Evolutionary conservation across 2,888 invertebrate species (phyloP), one percentile per base, ranked within the genome.

Genomic region (Augochlorella aurata): DNA sequence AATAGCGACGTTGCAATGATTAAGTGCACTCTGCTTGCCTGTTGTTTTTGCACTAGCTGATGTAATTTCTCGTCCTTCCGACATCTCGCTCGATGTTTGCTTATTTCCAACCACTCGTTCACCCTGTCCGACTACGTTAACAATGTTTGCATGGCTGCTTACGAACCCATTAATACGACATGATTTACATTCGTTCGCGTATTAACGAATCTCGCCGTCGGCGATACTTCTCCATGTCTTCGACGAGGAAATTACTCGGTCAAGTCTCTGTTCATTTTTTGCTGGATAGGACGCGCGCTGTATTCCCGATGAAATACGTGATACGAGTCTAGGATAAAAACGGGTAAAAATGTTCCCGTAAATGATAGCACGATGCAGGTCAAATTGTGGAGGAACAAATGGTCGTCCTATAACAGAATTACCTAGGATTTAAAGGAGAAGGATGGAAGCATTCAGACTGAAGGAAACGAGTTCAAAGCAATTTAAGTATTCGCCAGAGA

Each of bases 111-210:
- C 68, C 45, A 21, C 38, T 61, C 71, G 44, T 79, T 79, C 66
- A 45, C 29, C 67, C 61, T 24, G 61, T 61, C 71, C 71, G 47
- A 78, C 71, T 61, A 71, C 65, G 78, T 78, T 79, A 71, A 77
- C 71, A 58, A 65, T 70, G 52, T 66, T 77, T 70, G 50, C 47
- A 18, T n/a, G 24, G 47, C 61, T 24, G 70, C 49, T 77, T 63
- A 52, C 50, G 45, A 45, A 69, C 14, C 47, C 69, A 65, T 69
- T 69, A 50, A 77, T 70, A 44, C 54, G 47, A 74, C 16, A 58
- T 49, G 65, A 79, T 79, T 66, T 70, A 77, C 49, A 77, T 54
- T 54, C 47, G 8, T 21, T 50, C 18, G 68, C 63, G 14, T 50
- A 52, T 65, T 58, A 78, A 67, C 68, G 45, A 74, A 16, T 44